Evolutionary conservation across 2,113 vertebrate genomes (phyloP), one percentile per base, ranked within the genome.

Genomic region (Microtus montanus): DNA sequence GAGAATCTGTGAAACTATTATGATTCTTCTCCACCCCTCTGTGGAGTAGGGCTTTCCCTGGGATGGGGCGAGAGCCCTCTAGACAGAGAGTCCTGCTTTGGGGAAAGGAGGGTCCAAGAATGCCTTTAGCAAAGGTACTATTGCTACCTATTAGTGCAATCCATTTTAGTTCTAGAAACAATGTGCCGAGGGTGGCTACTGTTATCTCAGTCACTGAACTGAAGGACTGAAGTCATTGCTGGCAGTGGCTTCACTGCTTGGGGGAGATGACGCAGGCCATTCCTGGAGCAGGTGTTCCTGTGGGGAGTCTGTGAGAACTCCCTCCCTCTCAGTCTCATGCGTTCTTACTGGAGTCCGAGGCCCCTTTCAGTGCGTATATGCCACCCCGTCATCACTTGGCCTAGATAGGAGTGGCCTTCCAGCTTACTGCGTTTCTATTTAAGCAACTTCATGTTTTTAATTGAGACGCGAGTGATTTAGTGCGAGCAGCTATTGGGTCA

Each of bases 401-500:
- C 15, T 71, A 68, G 83, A 33, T 82, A 64, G 75, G 71, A 35
- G 90, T 84, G 85, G 63, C 70, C 75, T 94, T 95, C 63, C 75
- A 70, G 30, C 89, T 96, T 49, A 78, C 0, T 66, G 82, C 41
- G 35, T 6, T 91, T 95, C 70, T 82, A 47, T 80, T 93, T 86
- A 87, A 84, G 89, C 71, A 74, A 33, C 35, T 78, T 24, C 3
- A 10, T 85, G 12, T 63, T 58, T 71, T 94, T 84, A 63, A 63
- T 91, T 80, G 84, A 86, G 64, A 93, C 52, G 2, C 35, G 26
- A 91, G 41, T 64, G 71, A 95, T 91, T 90, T 73, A 91, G 61
- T 86, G 92, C 73, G 85, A 91, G 63, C 35, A 74, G 77, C 82
- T 79, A 92, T 80, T 88, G 87, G 96, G 24, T 68, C 85, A 74